A percentile compares a stretch with the other conserved stretches of the same genome.
These are phyloP conservation scores for Ectemnius cavifrons DNA, from an alignment of 2,888 invertebrate species.

Conservation along the genomic window DNA sequence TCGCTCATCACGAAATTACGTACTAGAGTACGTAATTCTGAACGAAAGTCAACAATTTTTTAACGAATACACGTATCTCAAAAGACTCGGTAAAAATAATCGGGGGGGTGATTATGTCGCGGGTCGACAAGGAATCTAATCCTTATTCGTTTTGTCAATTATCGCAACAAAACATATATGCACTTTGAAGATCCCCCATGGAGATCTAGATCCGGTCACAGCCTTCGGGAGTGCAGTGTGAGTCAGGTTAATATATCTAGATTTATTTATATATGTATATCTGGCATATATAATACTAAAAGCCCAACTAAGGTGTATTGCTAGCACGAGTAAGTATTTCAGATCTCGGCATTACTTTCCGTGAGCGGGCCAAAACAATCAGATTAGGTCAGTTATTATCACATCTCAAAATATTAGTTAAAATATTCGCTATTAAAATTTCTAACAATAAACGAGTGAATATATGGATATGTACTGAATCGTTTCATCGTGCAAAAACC, in stretches of 20 bases:
- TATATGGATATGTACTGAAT: constrained; percentile 65
- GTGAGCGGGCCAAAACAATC: background rate
- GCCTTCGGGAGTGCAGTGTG: constrained; percentile 67
- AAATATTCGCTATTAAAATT: constrained; percentile 25
- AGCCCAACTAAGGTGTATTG: constrained; percentile 2
- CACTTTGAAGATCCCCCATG: constrained; percentile 40
- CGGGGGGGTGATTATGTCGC: background rate
- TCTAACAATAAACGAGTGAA: constrained; percentile 29
- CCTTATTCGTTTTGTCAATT: constrained; percentile 26
- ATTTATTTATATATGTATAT: constrained; percentile 29
- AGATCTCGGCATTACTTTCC: too few species aligned
- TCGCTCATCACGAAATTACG: background rate
- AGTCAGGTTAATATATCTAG: constrained; percentile 39
- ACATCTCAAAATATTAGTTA: constrained; percentile 12
- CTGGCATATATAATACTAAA: constrained; percentile 47
- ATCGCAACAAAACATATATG: constrained; percentile 38
- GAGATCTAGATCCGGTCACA: constrained; percentile 65
- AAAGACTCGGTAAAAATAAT: background rate
- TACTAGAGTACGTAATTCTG: too few species aligned
- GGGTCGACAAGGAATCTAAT: constrained; percentile 44
- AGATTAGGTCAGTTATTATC: constrained; percentile 1
- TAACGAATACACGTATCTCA: background rate
- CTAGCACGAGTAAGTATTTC: constrained; percentile 18
- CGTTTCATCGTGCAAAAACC: constrained; percentile 47
- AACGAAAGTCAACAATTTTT: too few species aligned